Base-by-base conservation (phyloP, 2,888 invertebrate genomes). In the Metallyticus violacea region DNA sequence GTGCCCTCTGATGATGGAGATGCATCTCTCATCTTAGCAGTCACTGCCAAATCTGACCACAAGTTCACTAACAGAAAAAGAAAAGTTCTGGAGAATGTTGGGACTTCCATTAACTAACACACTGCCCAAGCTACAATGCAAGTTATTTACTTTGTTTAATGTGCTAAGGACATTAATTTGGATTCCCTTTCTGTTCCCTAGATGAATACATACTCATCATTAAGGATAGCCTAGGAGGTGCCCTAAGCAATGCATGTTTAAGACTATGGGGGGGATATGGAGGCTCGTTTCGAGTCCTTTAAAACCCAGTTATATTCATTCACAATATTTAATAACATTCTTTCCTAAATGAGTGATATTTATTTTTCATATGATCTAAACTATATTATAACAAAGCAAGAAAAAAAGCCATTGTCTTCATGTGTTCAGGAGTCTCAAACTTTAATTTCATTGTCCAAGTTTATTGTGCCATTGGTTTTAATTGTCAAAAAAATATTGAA, bases 361-460 rank as follows among this genome's bases (percentile, higher is more conserved):
- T 79, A 78, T 78, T 79, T 62, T 79, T 29, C 40, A 15, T 79
- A 29, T 77, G 77, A 62, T 30, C 79, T 85, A 85, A 85, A 85
- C 85, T 85, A 85, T 30, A 40, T 77, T 40, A 79, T 79, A 85
- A 85, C 79, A 85, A 85, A 85, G 79, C 79, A 79, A 85, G 62
- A 27, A 85, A 85, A 85, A 78, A 85, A 85, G 85, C 78, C 79
- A 62, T 27, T 28, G 27, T 83, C 83, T 77, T 83, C 77, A 26
- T 79, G 28, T 79, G 7, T 76, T 81, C n/a, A 82, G 26, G 25
- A 76, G 40, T 82, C 82, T 26, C 26, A n/a, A 77, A 77, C 77
- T 83, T 76, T 27, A 77, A 79, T 79, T 27, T 27, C 28, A 27
- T 77, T 28, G 29, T 6, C 27, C 77, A 27, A 77, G 77, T 83